Base-by-base conservation (phyloP, 2,113 vertebrate species). In the Trichomycterus rosablanca region DNA sequence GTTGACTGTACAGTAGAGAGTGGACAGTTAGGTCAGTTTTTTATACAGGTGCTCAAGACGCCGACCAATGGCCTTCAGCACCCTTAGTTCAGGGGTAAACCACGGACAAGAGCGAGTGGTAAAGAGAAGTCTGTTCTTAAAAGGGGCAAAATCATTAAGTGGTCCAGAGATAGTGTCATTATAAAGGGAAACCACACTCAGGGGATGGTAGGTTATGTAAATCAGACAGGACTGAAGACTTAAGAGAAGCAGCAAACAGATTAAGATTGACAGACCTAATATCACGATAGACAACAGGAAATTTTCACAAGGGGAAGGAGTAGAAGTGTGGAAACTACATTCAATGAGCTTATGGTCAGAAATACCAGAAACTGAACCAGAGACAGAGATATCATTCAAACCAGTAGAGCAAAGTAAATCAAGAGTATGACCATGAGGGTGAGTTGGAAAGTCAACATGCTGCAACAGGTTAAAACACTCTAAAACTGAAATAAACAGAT, bases 361-460 rank as follows among this genome's bases (percentile, higher is more conserved):
- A 19, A 44, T 2, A 16, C 16, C 42, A 44, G 19, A 15, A 44
- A 3, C 15, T 19, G 42, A 44, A 4, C 42, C 42, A 20, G 42
- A 44, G 9, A 44, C 3, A 58, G 52, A 55, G 6, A 39, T n/a
- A 39, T 55, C 20, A 55, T 55, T 55, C 15, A 39, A 4, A 7
- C 34, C 34, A 24, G 19, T 12, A 19, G 53, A 39, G 24, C 53
- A 39, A 2, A 23, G 19, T 2, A 55, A 40, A 22, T 39, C 18
- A 2, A 55, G 18, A 5, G 12, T 40, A 22, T 55, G 19, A 39
- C 20, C 34, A 23, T 23, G 19, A 39, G 19, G 2, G 6, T 40
- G 34, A 23, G 34, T 23, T 4, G 53, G 34, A 18, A 55, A 39
- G n/a, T 55, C 20, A 5, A 55, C 11, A 39, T 55, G 11, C 34